Evolutionary conservation across 2,113 vertebrate genomes (phyloP).

Genomic region (Dromas ardeola): DNA sequence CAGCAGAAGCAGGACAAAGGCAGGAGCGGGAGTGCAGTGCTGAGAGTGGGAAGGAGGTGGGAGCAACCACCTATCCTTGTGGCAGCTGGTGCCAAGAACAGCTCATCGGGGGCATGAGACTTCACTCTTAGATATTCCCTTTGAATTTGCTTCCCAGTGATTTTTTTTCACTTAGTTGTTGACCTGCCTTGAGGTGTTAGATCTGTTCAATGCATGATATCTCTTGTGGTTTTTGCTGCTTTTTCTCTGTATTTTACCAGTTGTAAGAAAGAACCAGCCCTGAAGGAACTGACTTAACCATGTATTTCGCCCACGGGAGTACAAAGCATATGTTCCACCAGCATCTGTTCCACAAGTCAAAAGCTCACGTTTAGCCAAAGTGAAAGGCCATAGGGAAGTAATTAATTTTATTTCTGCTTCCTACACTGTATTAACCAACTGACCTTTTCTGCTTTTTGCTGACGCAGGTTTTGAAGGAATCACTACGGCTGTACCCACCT

Average conservation of each 20-base stretch:
- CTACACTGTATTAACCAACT: neutral
- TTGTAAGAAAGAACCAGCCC: neutral
- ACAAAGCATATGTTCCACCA: neutral
- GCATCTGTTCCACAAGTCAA: neutral
- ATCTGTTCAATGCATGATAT: neutral
- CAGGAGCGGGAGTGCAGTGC: neutral
- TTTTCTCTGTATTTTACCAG: neutral
- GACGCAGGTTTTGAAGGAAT: conserved; percentile 88
- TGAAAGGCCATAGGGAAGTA: neutral
- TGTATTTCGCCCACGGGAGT: neutral
- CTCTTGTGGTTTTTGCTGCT: neutral
- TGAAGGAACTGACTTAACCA: neutral
- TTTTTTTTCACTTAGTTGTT: neutral
- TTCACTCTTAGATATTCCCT: neutral
- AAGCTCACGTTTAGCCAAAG: neutral
- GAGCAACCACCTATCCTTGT: neutral
- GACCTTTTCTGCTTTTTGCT: neutral
- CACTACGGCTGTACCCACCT: conserved; percentile 84
- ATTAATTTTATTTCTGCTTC: neutral
- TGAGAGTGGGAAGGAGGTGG: neutral
- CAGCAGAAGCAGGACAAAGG: conserved; percentile 25
- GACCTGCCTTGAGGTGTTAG: neutral
- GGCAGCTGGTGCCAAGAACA: neutral
- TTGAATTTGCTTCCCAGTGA: neutral
- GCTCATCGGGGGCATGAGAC: neutral